phyloP scores from a whole-genome alignment of 2,888 invertebrate species.

The Loripinus fragilis region DNA sequence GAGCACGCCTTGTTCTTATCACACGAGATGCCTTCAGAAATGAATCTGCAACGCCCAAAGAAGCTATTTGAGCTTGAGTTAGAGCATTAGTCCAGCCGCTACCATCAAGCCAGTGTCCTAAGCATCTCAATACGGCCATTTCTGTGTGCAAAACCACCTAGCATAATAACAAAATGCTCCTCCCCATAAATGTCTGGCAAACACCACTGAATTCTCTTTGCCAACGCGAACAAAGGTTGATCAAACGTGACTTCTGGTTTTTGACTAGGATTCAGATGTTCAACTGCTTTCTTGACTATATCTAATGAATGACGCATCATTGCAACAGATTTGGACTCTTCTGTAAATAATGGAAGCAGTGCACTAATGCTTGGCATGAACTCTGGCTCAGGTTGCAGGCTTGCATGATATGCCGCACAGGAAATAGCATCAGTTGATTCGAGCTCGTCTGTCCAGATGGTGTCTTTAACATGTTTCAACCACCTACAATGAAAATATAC shows the following conservation, averaged over 20 bases:
- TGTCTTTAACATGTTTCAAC: not conserved
- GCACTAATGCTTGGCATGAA: not conserved
- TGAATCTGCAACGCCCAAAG: not conserved
- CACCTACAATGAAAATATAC: not conserved
- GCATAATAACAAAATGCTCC: not conserved
- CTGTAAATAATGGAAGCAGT: not conserved
- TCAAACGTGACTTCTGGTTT: not conserved
- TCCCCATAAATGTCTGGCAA: not conserved
- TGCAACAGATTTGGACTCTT: not conserved
- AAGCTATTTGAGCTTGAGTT: not conserved
- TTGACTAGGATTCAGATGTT: not conserved
- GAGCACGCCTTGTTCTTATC: no score
- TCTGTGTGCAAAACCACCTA: not conserved
- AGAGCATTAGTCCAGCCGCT: slow-evolving; percentile 4
- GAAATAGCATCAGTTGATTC: not conserved
- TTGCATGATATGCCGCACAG: slow-evolving; percentile 12
- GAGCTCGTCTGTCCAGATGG: not conserved
- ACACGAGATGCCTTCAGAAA: not conserved
- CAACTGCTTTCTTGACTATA: not conserved
- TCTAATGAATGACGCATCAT: not conserved
- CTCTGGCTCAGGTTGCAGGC: not conserved
- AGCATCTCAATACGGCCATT: not conserved
- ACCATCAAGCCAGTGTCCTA: not conserved
- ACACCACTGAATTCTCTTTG: slow-evolving; percentile 5
- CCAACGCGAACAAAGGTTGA: not conserved